phyloP scores from a whole-genome alignment of 1,140 invertebrate species.

The Ceratitis capitata region DNA sequence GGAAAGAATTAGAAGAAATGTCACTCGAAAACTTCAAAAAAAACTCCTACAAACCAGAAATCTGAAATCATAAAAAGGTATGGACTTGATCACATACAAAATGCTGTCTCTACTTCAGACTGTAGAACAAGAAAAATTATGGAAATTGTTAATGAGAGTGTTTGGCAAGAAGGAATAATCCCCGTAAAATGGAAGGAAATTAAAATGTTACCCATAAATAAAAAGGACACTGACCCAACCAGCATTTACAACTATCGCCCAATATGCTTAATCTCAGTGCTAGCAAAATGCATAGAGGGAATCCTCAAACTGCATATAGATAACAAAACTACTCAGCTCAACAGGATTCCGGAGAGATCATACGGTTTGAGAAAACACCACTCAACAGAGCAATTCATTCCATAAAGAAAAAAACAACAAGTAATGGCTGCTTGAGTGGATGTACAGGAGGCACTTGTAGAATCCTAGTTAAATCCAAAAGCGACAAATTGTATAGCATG shows the following conservation, averaged over 20 bases:
- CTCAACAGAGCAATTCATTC: neutral
- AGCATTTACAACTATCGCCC: too few relatives aligned
- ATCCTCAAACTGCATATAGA: too few relatives aligned
- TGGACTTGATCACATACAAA: neutral
- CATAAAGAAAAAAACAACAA: too few relatives aligned
- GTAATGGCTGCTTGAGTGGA: too few relatives aligned
- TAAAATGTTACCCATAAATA: neutral
- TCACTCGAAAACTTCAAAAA: too few relatives aligned
- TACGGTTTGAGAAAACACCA: too few relatives aligned
- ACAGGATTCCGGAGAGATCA: neutral
- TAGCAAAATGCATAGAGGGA: too few relatives aligned
- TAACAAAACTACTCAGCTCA: neutral
- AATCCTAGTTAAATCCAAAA: too few relatives aligned
- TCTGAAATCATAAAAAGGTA: neutral
- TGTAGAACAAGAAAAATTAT: neutral
- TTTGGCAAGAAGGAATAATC: neutral
- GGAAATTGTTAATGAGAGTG: neutral
- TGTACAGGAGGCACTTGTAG: too few relatives aligned
- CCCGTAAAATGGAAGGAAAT: neutral
- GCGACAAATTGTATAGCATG: too few relatives aligned
- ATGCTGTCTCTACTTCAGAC: neutral
- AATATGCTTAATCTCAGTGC: too few relatives aligned
- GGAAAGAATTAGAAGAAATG: neutral
- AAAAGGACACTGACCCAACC: neutral
- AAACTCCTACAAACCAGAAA: neutral